A percentile compares a stretch with the other conserved stretches of the same genome.
Conservation (phyloP, 2,113 vertebrate species). For the Beaufortia kweichowensis region DNA sequence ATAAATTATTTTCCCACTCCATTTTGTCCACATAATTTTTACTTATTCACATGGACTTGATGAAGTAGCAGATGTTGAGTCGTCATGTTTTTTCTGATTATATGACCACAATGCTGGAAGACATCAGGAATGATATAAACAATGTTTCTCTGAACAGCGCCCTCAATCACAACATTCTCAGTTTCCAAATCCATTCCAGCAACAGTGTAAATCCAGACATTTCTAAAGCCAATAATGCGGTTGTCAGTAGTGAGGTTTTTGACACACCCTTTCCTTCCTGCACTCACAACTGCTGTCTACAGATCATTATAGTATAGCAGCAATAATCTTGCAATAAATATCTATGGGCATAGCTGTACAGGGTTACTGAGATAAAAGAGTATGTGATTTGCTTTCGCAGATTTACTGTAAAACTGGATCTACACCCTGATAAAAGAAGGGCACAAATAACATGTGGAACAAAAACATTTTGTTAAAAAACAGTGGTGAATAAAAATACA, state of each 20-base stretch:
- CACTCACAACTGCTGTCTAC: slow-evolving; percentile 15
- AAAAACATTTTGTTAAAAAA: slow-evolving; percentile 32
- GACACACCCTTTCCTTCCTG: slow-evolving; percentile 23
- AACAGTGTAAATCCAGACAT: slow-evolving; percentile 1
- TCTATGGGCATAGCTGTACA: neutral
- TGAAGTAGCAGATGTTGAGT: slow-evolving; percentile 58
- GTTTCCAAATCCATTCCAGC: slow-evolving; percentile 38
- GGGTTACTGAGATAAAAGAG: neutral
- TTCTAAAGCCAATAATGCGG: slow-evolving; percentile 25
- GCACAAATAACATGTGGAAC: neutral
- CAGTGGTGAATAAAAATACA: slow-evolving; percentile 45
- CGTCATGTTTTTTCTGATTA: slow-evolving; percentile 40
- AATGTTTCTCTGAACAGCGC: slow-evolving; percentile 50
- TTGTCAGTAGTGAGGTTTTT: slow-evolving; percentile 20
- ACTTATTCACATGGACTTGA: slow-evolving; percentile 46
- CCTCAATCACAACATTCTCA: slow-evolving; percentile 50
- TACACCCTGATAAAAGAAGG: slow-evolving; percentile 17
- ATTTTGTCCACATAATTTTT: slow-evolving; percentile 24
- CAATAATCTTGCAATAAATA: neutral
- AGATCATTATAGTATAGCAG: neutral
- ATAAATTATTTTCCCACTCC: neutral
- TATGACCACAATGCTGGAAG: slow-evolving; percentile 59
- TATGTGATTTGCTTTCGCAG: slow-evolving; percentile 17
- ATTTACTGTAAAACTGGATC: slow-evolving; percentile 47
- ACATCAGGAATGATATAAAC: slow-evolving; percentile 56